Evolutionary conservation across 2,113 vertebrate genomes (phyloP).

Genomic region (Varanus salvator): DNA sequence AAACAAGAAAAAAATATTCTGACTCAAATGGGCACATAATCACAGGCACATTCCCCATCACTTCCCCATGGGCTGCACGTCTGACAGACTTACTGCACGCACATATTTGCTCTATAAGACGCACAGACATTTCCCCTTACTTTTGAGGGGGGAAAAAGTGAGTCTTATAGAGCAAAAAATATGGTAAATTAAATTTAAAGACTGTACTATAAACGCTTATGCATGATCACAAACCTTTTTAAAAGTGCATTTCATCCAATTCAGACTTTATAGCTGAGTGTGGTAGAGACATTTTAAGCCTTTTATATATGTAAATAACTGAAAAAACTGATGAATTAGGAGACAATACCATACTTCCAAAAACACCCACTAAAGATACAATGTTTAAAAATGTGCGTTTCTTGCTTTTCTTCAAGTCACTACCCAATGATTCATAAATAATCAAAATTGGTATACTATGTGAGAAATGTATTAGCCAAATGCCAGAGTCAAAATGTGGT

Average conservation of each 20-base stretch:
- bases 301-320: neutral
- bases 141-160: no score
- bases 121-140: no score
- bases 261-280: conserved; percentile 18
- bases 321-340: neutral
- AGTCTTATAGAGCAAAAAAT: no score
- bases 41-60: no score
- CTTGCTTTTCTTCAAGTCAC: neutral
- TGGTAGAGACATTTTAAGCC: neutral
- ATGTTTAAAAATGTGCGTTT: neutral
- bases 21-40: no score
- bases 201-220: neutral
- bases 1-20: no score
- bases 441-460: neutral
- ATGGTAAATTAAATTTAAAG: conserved; percentile 40
- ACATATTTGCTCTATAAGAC: no score
- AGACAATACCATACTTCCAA: neutral
- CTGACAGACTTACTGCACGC: no score
- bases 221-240: conserved; percentile 23
- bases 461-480: no score
- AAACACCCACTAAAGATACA: neutral
- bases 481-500: neutral
- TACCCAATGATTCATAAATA: neutral
- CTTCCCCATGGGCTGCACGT: no score
- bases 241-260: neutral